These are phyloP conservation scores for Forbesichthys agassizii DNA, from an alignment of 2,113 vertebrate species.

Conservation along the genomic window DNA sequence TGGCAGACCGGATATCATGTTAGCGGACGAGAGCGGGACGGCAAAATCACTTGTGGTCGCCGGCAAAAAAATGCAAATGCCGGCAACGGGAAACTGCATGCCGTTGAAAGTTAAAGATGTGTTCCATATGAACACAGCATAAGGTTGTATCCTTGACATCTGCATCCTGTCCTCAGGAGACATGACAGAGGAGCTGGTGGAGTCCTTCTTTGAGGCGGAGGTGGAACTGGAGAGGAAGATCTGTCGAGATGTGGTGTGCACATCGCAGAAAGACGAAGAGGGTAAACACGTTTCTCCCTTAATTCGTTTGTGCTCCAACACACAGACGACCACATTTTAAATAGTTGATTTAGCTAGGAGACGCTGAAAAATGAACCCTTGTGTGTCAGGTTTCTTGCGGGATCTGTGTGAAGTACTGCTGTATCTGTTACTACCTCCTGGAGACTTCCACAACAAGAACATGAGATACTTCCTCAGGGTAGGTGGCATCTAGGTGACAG, in stretches of 20 bases:
- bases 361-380: not conserved
- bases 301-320: not conserved
- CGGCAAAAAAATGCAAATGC: no score
- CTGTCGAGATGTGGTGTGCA: conserved; percentile 95
- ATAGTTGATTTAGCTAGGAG: not conserved
- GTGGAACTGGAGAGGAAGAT: conserved; percentile 98
- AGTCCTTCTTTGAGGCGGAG: conserved; percentile 97
- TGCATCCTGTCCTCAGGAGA: conserved; percentile 70
- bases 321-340: no score
- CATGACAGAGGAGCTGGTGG: conserved; percentile 90
- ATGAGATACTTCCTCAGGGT: conserved; percentile 99
- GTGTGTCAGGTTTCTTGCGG: conserved; percentile 88
- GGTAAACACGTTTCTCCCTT: conserved; percentile 70
- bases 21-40: no score
- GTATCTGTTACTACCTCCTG: conserved; percentile 99
- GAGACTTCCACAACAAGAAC: conserved; percentile 99
- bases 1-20: no score
- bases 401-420: conserved; percentile 98
- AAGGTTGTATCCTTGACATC: not conserved
- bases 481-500: conserved; percentile 49
- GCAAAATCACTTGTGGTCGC: no score
- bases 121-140: no score
- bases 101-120: no score
- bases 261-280: conserved; percentile 95
- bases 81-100: no score